Percentiles rank a stretch among this genome's conserved stretches.
phyloP scores from a whole-genome alignment of 2,888 invertebrate species.

The Icerya purchasi region DNA sequence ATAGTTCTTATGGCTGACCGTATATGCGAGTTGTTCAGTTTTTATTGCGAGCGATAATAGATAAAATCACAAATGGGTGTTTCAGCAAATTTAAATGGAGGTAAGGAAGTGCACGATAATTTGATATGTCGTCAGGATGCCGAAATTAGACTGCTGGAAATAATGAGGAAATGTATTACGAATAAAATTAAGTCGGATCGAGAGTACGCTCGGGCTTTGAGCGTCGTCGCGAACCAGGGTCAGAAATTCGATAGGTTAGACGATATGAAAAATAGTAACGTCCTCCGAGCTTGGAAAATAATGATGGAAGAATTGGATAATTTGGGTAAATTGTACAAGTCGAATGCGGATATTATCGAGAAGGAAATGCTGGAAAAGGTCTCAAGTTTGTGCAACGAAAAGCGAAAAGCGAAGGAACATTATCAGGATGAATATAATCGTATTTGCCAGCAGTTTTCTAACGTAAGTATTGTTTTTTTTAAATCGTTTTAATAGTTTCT shows the following conservation, averaged over 20 bases:
- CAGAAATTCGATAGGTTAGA: slow-evolving; percentile 61
- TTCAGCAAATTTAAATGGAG: slow-evolving; percentile 7
- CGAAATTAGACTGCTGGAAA: slow-evolving; percentile 75
- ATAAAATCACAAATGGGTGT: slow-evolving; percentile 6
- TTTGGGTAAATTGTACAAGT: slow-evolving; percentile 55
- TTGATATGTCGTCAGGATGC: slow-evolving; percentile 75
- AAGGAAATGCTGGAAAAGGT: slow-evolving; percentile 62
- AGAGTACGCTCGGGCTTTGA: slow-evolving; percentile 69
- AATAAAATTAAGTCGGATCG: slow-evolving; percentile 77
- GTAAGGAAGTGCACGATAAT: slow-evolving; percentile 71
- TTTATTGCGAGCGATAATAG: not conserved
- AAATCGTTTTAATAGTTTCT: slow-evolving; percentile 21
- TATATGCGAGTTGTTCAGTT: not conserved
- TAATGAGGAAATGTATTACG: slow-evolving; percentile 67
- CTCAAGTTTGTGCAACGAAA: slow-evolving; percentile 58
- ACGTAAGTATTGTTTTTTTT: slow-evolving; percentile 37
- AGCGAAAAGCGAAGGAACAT: slow-evolving; percentile 61
- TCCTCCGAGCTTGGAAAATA: slow-evolving; percentile 48
- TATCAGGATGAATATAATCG: slow-evolving; percentile 77
- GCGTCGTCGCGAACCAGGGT: slow-evolving; percentile 58
- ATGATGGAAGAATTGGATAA: slow-evolving; percentile 79
- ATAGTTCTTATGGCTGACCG: not conserved
- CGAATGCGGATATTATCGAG: slow-evolving; percentile 69
- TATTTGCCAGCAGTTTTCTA: slow-evolving; percentile 56
- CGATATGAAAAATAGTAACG: slow-evolving; percentile 39